These are phyloP conservation scores for Hippocampus kuda DNA, from an alignment of 2,797 vertebrate genomes.

Conservation along the genomic window DNA sequence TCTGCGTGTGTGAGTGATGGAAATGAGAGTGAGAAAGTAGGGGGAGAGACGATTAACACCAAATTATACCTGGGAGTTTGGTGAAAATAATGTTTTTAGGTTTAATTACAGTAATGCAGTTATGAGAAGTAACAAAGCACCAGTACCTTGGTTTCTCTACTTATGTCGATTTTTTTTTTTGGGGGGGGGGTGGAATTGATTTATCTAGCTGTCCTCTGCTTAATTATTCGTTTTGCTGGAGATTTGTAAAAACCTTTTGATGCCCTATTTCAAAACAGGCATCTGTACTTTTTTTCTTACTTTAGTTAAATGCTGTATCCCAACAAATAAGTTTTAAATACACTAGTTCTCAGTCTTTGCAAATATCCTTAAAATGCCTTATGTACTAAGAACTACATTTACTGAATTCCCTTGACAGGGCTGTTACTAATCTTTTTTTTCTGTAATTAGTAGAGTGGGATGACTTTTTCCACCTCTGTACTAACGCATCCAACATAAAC, in stretches of 20 bases:
- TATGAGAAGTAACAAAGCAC: not conserved
- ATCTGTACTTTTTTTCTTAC: not conserved
- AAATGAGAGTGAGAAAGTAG: conserved; percentile 7
- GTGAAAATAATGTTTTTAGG: conserved; percentile 55
- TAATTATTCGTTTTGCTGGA: not conserved
- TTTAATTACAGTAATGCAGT: conserved; percentile 67
- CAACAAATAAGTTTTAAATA: not conserved
- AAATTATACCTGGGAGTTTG: conserved; percentile 62
- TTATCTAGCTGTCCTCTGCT: not conserved
- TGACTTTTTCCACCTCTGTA: not conserved
- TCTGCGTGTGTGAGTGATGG: not conserved
- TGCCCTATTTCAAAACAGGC: not conserved
- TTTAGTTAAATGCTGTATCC: not conserved
- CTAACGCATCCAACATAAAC: conserved; percentile 38
- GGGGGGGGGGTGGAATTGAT: too few species aligned
- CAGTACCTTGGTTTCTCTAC: not conserved
- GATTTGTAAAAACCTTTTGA: too few species aligned
- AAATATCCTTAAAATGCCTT: not conserved
- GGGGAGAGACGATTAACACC: conserved; percentile 45
- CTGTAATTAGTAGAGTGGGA: not conserved
- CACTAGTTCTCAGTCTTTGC: not conserved
- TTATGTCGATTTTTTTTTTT: not conserved
- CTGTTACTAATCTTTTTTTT: not conserved
- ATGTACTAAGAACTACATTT: not conserved
- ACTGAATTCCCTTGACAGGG: not conserved